These are phyloP conservation scores for Microcebus murinus DNA, from an alignment of 2,113 vertebrate species.

Conservation along the genomic window DNA sequence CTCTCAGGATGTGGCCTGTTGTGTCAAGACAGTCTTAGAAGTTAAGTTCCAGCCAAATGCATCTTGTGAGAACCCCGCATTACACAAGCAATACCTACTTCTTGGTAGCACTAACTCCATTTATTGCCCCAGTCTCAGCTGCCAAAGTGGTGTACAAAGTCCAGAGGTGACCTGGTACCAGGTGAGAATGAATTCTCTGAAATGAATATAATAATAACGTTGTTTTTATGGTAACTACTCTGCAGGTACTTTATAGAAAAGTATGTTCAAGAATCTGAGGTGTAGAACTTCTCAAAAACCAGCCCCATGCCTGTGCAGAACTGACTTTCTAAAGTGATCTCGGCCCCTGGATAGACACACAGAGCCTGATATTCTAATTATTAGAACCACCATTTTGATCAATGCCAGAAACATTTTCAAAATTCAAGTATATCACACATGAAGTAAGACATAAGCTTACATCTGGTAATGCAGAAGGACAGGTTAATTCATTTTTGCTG, in stretches of 20 bases:
- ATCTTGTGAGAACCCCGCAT: constrained; percentile 73
- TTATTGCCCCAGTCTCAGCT: constrained; percentile 87
- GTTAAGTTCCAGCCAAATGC: constrained; percentile 80
- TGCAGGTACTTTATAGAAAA: background rate
- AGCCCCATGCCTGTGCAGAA: background rate
- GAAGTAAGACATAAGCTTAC: background rate
- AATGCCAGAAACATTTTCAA: background rate
- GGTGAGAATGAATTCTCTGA: constrained; percentile 81
- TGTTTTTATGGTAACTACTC: background rate
- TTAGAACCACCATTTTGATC: background rate
- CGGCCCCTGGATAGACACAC: background rate
- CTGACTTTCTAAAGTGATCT: background rate
- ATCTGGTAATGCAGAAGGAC: background rate
- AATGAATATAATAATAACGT: background rate
- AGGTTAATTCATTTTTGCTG: background rate
- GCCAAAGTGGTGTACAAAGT: constrained; percentile 71
- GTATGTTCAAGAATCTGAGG: background rate
- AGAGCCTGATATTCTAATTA: background rate
- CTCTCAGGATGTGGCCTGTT: constrained; percentile 66
- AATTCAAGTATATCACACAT: background rate
- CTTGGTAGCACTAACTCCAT: constrained; percentile 72
- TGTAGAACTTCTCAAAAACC: background rate
- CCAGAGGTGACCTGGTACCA: constrained; percentile 89
- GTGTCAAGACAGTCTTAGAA: constrained; percentile 84
- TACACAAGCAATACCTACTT: constrained; percentile 66